Evolutionary conservation across 2,797 vertebrate genomes (phyloP), one percentile per base, ranked within the genome.

Genomic region (Chrosomus eos): DNA sequence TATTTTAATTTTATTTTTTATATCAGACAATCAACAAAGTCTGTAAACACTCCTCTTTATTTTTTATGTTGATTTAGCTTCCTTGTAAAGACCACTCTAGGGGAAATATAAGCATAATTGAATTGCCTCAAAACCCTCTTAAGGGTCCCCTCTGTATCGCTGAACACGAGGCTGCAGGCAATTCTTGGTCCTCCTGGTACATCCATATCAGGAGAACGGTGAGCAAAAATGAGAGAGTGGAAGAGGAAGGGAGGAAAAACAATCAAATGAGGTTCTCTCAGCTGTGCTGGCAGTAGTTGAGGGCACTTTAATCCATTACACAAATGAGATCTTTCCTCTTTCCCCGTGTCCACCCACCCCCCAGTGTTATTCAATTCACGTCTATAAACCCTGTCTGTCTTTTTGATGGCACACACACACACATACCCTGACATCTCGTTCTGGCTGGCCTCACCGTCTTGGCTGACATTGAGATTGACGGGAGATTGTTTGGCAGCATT

Each of bases 391-490:
- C 51, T 26, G 58, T 48, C 62, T 11, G 0, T 91, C 90, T 81
- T 90, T 92, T 90, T 90, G 87, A 92, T 91, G 84, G 88, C 19
- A 87, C 23, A 43, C 77, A 87, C 79, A 78, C 80, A 74, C 89
- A 7, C 79, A 91, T 88, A 85, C 68, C 83, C 72, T 62, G 4
- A 51, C 26, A 33, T 82, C 77, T 88, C n/a, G 81, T 81, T 79
- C 87, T 90, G 89, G 88, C 86, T 48, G 21, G 82, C 40, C 84
- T 92, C 87, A 1, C 90, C 85, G 92, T 92, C 93, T 92, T 93
- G 90, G 91, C 93, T 94, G 94, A 93, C 93, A 94, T 92, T 93
- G 92, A 93, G 87, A 89, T 85, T 86, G 87, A 83, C 48, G 80
- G 82, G 85, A 71, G 55, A 86, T 74, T 6, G 64, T 77, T 73